These are phyloP conservation scores for Lepus europaeus DNA, from an alignment of 2,113 vertebrate species.

Conservation along the genomic window DNA sequence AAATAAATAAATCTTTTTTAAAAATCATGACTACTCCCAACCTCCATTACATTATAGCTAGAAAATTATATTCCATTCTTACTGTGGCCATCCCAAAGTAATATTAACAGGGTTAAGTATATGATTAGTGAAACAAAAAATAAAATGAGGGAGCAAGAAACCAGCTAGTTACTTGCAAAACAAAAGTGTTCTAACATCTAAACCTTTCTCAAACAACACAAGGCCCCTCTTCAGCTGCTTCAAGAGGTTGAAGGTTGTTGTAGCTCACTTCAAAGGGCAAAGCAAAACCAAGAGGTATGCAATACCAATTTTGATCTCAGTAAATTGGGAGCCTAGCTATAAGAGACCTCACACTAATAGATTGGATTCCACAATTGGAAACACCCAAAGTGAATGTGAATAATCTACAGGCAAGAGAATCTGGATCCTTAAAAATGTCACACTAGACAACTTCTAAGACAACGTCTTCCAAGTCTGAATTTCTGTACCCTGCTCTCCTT, in stretches of 20 bases:
- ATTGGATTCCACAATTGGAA: background rate
- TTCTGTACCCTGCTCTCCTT: background rate
- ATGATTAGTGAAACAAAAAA: background rate
- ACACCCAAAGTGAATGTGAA: background rate
- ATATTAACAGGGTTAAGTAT: background rate
- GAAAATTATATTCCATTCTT: background rate
- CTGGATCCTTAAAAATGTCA: background rate
- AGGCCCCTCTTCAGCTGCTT: background rate
- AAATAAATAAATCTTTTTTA: too few relatives aligned
- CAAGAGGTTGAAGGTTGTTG: background rate
- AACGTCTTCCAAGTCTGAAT: background rate
- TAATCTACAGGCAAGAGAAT: background rate
- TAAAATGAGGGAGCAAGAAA: background rate
- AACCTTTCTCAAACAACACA: background rate
- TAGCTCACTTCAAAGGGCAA: background rate
- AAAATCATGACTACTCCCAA: background rate
- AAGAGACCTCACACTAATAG: background rate
- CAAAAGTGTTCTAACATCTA: background rate
- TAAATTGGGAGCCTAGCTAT: background rate
- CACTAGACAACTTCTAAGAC: background rate
- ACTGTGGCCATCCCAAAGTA: background rate
- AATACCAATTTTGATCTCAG: background rate
- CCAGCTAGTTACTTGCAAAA: background rate
- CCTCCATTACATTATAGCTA: background rate
- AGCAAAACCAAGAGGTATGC: background rate